phyloP scores from a whole-genome alignment of 1,140 invertebrate genomes.

The Agrypnia vestita region DNA sequence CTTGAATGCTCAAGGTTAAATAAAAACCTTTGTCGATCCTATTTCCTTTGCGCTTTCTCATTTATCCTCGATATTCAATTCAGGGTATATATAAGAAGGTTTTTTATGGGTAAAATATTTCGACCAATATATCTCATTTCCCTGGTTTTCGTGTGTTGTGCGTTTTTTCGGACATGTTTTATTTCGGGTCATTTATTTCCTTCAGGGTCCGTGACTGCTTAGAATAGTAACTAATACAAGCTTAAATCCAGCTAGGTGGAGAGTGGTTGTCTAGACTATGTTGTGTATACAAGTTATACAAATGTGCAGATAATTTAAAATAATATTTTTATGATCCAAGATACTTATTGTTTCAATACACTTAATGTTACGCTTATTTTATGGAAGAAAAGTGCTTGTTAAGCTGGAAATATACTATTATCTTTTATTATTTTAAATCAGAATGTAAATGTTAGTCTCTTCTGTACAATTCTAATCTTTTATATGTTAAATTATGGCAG shows the following conservation, averaged over 20 bases:
- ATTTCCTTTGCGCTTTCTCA: constrained; percentile 7
- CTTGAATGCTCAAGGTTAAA: background rate
- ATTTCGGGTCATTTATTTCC: constrained; percentile 13
- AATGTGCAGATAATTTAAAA: too few species aligned
- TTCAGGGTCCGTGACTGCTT: background rate
- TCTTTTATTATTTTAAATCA: too few species aligned
- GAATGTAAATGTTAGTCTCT: too few species aligned
- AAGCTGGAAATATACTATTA: too few species aligned
- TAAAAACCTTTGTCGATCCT: background rate
- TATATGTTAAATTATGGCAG: too few species aligned
- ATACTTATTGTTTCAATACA: too few species aligned
- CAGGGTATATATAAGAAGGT: constrained; percentile 20
- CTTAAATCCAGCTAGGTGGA: background rate
- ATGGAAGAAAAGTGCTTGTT: too few species aligned
- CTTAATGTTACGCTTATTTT: too few species aligned
- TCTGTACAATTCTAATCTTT: too few species aligned
- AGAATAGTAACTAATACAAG: background rate
- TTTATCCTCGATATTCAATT: constrained; percentile 36
- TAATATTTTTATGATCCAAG: too few species aligned
- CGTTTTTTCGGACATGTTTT: constrained; percentile 20
- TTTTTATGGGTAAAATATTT: constrained; percentile 33
- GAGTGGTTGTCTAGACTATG: too few species aligned
- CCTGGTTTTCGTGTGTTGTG: constrained; percentile 16
- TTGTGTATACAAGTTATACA: too few species aligned
- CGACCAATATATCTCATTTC: constrained; percentile 19